Conservation (phyloP, 2,888 invertebrate species). For the Acrobasis consociella region DNA sequence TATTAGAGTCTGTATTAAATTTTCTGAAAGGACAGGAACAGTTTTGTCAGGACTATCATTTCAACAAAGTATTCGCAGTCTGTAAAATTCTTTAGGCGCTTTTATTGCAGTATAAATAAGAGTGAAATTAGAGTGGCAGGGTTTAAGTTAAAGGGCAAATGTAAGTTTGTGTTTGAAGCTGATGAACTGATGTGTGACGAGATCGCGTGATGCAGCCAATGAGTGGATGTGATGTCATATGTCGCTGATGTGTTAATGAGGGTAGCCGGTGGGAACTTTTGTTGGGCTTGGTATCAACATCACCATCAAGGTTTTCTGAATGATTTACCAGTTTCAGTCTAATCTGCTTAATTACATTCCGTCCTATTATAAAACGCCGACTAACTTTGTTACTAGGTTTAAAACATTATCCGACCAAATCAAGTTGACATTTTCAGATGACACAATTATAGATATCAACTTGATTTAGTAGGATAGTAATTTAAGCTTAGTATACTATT, state of each 20-base stretch:
- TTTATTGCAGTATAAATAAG: background rate
- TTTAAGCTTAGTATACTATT: no score
- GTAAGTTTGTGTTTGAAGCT: background rate
- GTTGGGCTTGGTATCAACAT: background rate
- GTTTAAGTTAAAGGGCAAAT: background rate
- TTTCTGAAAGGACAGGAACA: background rate
- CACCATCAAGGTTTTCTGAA: background rate
- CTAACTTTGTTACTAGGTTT: no score
- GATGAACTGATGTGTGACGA: no score
- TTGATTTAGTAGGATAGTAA: no score
- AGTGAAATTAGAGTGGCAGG: background rate
- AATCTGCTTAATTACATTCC: no score
- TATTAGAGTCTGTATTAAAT: background rate
- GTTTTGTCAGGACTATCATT: conserved; percentile 13
- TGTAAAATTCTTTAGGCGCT: background rate
- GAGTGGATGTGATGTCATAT: conserved; percentile 68
- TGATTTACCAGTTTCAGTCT: no score
- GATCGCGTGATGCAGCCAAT: conserved; percentile 40
- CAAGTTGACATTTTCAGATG: no score
- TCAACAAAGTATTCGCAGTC: background rate
- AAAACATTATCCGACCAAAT: no score
- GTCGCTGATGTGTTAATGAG: conserved; percentile 56
- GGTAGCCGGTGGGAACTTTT: conserved; percentile 47
- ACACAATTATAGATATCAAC: no score
- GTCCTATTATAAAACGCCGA: no score